Base-by-base conservation (phyloP, 2,113 vertebrate genomes). In the Marmota monax region DNA sequence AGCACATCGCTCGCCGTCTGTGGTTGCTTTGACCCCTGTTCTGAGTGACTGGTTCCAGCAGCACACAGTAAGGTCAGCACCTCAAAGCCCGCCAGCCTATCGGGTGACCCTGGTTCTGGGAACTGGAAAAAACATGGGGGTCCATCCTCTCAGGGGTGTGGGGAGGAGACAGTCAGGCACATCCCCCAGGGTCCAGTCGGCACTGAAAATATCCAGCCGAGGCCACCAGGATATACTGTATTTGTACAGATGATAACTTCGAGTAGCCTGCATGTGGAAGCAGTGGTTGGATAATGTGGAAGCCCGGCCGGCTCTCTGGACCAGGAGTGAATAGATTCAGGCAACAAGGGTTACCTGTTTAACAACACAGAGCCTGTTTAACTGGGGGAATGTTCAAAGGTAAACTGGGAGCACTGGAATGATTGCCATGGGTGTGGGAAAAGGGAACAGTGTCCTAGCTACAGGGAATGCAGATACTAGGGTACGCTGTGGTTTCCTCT, bases 1-100 rank as follows among this genome's bases (percentile, higher is more conserved):
- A 97, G 90, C 92, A 85, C 70, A 42, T 8, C n/a, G 72, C 45
- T 79, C 83, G 77, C 79, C 63, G 45, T 85, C 82, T 97, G 78
- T 97, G 78, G 73, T 89, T 96, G 76, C 73, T 61, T 51, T 80
- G 61, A 69, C 45, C 65, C 45, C n/a, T 61, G 12, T 29, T 45
- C 32, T 53, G 27, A 51, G 7, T 72, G 58, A 61, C 72, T 53
- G 34, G 69, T 61, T 39, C 56, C 25, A 58, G 63, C n/a, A 56
- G 11, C 16, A 5, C 7, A 8, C 9, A 5, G 34, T 45, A 22
- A 65, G 51, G 82, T 48, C 53, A 63, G 65, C 23, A 2, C 67
- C 93, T 45, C 12, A 51, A n/a, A 65, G 25, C 61, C 61, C 25
- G 25, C 14, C 58, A 29, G 29, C 14, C 58, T 53, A 0, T 29